Conservation (phyloP, 2,888 invertebrate species). For the Amblyjoppa proteus region DNA sequence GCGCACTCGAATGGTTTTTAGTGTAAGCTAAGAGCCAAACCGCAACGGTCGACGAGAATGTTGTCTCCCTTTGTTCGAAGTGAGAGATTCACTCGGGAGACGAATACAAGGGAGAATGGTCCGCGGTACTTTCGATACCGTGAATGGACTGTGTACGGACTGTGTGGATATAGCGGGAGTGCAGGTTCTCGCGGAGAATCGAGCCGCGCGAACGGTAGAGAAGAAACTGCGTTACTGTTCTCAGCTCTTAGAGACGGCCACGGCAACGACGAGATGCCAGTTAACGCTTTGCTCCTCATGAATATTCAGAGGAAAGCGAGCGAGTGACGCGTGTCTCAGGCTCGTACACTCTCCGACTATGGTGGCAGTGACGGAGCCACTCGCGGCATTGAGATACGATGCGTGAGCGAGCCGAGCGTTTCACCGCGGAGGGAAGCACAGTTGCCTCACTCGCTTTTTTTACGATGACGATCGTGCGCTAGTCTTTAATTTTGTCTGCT, state of each 20-base stretch:
- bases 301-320: slow-evolving; percentile 56
- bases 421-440: not conserved
- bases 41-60: not conserved
- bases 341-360: slow-evolving; percentile 27
- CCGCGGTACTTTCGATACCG: not conserved
- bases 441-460: not conserved
- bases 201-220: slow-evolving; percentile 23
- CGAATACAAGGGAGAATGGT: not conserved
- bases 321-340: slow-evolving; percentile 47
- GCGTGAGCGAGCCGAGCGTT: slow-evolving; percentile 3
- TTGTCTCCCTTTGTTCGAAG: not conserved
- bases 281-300: slow-evolving; percentile 45
- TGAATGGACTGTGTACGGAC: no score
- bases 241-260: slow-evolving; percentile 9
- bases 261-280: slow-evolving; percentile 33
- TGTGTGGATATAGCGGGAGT: not conserved
- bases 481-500: not conserved
- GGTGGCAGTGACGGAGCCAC: not conserved
- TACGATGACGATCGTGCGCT: not conserved
- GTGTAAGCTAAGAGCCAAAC: not conserved
- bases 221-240: slow-evolving; percentile 54
- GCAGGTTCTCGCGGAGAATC: not conserved
- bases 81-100: not conserved
- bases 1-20: not conserved
- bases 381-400: slow-evolving; percentile 13